Conservation (phyloP, 1,140 invertebrate genomes). For the Temnothorax nylanderi region DNA sequence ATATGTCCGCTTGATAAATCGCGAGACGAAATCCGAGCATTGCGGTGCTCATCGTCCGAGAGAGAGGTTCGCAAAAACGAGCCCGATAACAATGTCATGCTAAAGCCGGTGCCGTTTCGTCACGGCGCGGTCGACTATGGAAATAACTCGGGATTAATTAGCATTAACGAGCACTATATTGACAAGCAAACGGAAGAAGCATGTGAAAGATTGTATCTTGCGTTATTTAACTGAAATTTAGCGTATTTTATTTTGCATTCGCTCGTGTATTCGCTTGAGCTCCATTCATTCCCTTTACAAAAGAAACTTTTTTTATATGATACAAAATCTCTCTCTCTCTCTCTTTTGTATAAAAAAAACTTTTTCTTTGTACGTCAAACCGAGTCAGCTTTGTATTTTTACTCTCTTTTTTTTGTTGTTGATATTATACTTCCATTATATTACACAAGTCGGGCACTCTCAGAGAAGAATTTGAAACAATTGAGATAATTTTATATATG, state of each 20-base stretch:
- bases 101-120: not conserved
- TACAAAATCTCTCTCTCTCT: not conserved
- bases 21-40: slow-evolving; percentile 26
- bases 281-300: not conserved
- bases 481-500: not conserved
- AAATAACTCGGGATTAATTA: slow-evolving; percentile 81
- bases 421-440: not conserved
- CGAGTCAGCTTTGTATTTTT: not conserved
- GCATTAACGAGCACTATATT: slow-evolving; percentile 80
- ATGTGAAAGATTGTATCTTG: slow-evolving; percentile 65
- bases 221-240: slow-evolving; percentile 11
- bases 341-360: not conserved
- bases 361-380: not conserved
- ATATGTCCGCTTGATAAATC: slow-evolving; percentile 44
- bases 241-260: not conserved
- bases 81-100: slow-evolving; percentile 53
- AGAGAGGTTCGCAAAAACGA: slow-evolving; percentile 42
- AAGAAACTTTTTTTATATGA: not conserved
- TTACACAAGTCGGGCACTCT: not conserved
- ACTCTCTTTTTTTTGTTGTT: not conserved
- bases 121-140: slow-evolving; percentile 51
- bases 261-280: not conserved
- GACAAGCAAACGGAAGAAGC: slow-evolving; percentile 62
- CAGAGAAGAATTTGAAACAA: not conserved
- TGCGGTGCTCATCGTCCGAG: not conserved